Evolutionary conservation across 2,888 invertebrate species (phyloP).

Genomic region (Sphaerophoria rueppellii): DNA sequence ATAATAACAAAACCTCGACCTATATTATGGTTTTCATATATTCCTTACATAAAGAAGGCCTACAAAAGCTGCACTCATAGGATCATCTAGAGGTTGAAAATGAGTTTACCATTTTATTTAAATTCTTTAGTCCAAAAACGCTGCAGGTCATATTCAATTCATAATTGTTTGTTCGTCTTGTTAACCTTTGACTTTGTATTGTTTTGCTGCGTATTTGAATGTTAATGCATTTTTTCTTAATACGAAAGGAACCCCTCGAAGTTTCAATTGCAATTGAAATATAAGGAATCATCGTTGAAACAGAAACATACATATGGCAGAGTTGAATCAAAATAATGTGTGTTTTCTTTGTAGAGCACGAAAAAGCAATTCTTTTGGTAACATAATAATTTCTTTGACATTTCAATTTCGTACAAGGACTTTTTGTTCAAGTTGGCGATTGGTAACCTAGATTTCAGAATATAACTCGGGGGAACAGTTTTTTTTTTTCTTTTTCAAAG

Average conservation of each 20-base stretch:
- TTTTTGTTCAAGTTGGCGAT: background rate
- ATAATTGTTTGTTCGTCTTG: conserved; percentile 31
- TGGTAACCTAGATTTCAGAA: conserved; percentile 1
- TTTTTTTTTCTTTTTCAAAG: background rate
- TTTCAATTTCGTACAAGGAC: background rate
- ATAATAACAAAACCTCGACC: conserved; percentile 32
- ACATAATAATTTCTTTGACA: background rate
- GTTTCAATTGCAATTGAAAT: conserved; percentile 31
- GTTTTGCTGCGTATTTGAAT: background rate
- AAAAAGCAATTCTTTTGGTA: background rate
- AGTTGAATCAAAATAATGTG: background rate
- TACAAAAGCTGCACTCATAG: background rate
- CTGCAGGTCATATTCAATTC: conserved; percentile 27
- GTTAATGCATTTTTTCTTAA: background rate
- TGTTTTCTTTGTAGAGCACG: background rate
- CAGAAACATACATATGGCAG: background rate
- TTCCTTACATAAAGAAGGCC: background rate
- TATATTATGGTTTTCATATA: background rate
- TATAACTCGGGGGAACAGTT: background rate
- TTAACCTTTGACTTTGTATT: conserved; percentile 36
- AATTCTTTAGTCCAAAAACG: background rate
- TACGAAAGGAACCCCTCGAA: conserved; percentile 5
- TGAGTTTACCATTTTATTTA: background rate
- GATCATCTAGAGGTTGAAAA: background rate
- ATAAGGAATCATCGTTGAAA: background rate